Evolutionary conservation across 1,140 invertebrate species (phyloP).

Genomic region (Ooceraea biroi): DNA sequence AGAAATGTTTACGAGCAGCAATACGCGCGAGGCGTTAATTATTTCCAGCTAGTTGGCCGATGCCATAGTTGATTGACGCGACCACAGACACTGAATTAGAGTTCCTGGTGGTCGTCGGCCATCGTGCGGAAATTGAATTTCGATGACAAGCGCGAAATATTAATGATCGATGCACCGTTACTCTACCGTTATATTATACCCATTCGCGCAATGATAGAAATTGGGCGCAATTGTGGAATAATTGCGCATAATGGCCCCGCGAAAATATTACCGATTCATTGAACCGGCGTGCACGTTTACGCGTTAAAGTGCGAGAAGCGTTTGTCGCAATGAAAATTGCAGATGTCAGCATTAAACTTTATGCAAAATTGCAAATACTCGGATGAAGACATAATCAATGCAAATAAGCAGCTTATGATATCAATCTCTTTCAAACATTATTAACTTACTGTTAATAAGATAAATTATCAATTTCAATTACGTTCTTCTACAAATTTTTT

Average conservation of each 20-base stretch:
- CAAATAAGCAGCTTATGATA: not conserved
- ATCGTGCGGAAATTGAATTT: constrained; percentile 76
- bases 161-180: constrained; percentile 62
- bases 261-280: constrained; percentile 73
- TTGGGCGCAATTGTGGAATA: constrained; percentile 73
- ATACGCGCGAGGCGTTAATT: constrained; percentile 69
- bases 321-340: constrained; percentile 46
- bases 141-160: constrained; percentile 77
- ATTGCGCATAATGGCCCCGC: constrained; percentile 66
- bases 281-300: constrained; percentile 45
- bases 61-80: constrained; percentile 73
- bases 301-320: constrained; percentile 39
- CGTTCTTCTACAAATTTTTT: not conserved
- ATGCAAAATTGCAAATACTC: constrained; percentile 1
- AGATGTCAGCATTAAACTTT: constrained; percentile 33
- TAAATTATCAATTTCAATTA: not conserved
- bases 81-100: constrained; percentile 76
- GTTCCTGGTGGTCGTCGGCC: constrained; percentile 54
- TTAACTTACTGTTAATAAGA: not conserved
- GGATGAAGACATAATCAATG: not conserved
- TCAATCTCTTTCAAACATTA: not conserved
- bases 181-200: constrained; percentile 64
- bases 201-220: constrained; percentile 64
- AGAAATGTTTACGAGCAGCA: constrained; percentile 39
- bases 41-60: constrained; percentile 71